Percentiles rank a stretch among this genome's conserved stretches.
Conservation (phyloP, 2,888 invertebrate genomes). For the Tigriopus californicus region DNA sequence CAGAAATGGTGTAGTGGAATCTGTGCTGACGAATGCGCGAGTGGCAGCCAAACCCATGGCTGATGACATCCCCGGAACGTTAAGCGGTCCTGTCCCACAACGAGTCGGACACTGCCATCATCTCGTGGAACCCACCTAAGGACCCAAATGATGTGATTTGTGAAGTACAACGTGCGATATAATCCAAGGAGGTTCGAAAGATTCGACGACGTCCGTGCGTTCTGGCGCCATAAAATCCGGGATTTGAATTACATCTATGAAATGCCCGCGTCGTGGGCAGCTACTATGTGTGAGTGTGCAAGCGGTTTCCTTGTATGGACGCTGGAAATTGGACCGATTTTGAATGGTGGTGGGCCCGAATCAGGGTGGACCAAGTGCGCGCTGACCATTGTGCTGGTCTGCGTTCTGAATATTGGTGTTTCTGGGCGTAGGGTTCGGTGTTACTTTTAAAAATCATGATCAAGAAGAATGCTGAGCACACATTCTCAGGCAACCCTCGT, state of each 20-base stretch:
- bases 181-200: constrained; percentile 39
- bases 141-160: constrained; percentile 72
- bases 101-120: constrained; percentile 36
- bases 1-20: too few species aligned
- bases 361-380: constrained; percentile 14
- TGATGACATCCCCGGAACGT: constrained; percentile 9
- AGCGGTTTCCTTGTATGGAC: constrained; percentile 7
- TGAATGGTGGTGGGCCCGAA: not conserved
- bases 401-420: not conserved
- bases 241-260: not conserved
- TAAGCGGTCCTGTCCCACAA: constrained; percentile 11
- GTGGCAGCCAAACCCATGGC: not conserved
- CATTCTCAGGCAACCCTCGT: too few species aligned
- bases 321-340: constrained; percentile 8
- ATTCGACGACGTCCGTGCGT: not conserved
- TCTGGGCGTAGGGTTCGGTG: too few species aligned
- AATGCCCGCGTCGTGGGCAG: not conserved
- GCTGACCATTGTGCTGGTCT: not conserved
- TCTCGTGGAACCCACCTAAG: constrained; percentile 59
- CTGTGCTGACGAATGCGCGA: not conserved
- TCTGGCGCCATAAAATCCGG: not conserved
- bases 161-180: constrained; percentile 49
- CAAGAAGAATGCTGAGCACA: too few species aligned
- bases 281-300: constrained; percentile 1
- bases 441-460: too few species aligned